phyloP scores from a whole-genome alignment of 2,113 vertebrate genomes.

The Casuarius casuarius region DNA sequence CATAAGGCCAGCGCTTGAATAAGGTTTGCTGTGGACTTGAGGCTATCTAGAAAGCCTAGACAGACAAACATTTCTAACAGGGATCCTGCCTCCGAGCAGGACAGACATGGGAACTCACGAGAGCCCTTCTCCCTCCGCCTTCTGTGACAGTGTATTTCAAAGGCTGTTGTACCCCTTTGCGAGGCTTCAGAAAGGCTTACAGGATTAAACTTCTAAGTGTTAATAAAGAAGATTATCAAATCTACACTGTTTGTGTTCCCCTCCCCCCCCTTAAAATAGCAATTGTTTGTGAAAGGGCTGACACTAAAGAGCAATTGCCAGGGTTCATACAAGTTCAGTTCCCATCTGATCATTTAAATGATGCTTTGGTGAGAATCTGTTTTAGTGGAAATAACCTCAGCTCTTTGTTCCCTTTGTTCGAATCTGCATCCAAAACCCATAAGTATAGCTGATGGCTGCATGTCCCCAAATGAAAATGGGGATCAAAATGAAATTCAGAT shows the following conservation, averaged over 20 bases:
- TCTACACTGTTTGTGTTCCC: not conserved
- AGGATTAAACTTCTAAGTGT: constrained; percentile 23
- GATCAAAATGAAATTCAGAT: not conserved
- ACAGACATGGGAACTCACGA: not conserved
- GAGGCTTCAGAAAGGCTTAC: constrained; percentile 6
- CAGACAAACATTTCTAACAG: constrained; percentile 21
- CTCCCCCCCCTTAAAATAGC: not conserved
- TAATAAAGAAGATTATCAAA: constrained; percentile 48
- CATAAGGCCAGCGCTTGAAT: not conserved
- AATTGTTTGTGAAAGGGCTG: constrained; percentile 41
- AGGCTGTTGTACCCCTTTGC: not conserved
- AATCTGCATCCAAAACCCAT: not conserved
- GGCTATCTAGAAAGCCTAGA: constrained; percentile 41
- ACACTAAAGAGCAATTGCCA: constrained; percentile 25
- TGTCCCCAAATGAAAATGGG: not conserved
- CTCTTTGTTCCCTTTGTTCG: constrained; percentile 24
- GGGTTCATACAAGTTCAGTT: constrained; percentile 44
- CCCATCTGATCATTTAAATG: constrained; percentile 44
- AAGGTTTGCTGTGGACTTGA: constrained; percentile 17
- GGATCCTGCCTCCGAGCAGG: constrained; percentile 37
- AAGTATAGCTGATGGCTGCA: not conserved
- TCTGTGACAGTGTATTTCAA: not conserved
- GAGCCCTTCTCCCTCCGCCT: not conserved
- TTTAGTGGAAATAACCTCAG: constrained; percentile 29
- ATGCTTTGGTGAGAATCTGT: constrained; percentile 16